Percentiles rank a stretch among this genome's conserved stretches.
These are phyloP conservation scores for Catharus bicknelli DNA, from an alignment of 2,113 vertebrate species.

Conservation along the genomic window DNA sequence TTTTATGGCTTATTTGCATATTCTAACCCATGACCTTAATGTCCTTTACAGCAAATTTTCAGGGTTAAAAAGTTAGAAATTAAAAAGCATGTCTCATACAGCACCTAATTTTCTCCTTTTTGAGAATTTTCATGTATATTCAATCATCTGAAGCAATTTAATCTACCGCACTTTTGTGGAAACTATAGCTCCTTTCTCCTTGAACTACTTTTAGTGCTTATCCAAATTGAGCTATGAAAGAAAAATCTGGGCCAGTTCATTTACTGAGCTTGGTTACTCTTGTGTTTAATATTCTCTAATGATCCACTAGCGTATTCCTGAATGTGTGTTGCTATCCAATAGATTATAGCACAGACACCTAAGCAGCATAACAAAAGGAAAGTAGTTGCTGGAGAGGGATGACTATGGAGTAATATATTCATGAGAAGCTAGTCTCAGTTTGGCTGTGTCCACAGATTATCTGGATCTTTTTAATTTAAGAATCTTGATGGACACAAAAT, in stretches of 20 bases:
- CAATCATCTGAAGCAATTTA: slow-evolving; percentile 33
- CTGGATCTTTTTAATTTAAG: slow-evolving; percentile 46
- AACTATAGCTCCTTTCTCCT: slow-evolving; percentile 37
- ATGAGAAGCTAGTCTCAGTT: slow-evolving; percentile 26
- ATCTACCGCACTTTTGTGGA: not conserved
- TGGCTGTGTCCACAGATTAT: slow-evolving; percentile 45
- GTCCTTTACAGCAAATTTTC: not conserved
- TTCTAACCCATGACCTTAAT: not conserved
- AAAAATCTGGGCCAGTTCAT: slow-evolving; percentile 54
- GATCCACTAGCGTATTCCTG: slow-evolving; percentile 47
- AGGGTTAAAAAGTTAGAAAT: not conserved
- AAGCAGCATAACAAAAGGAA: slow-evolving; percentile 38
- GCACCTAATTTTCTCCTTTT: not conserved
- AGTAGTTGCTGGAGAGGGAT: not conserved
- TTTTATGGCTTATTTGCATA: not conserved
- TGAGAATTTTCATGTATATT: slow-evolving; percentile 20
- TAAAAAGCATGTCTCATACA: not conserved
- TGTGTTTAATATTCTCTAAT: slow-evolving; percentile 66
- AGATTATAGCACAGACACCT: slow-evolving; percentile 27
- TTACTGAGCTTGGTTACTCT: slow-evolving; percentile 47
- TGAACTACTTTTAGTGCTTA: slow-evolving; percentile 42
- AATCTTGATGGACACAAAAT: slow-evolving; percentile 32
- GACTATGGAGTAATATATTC: slow-evolving; percentile 43
- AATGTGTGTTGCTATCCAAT: not conserved
- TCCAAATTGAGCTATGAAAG: slow-evolving; percentile 27